phyloP scores from a whole-genome alignment of 2,797 vertebrate species.

The Chrysocyon brachyurus region DNA sequence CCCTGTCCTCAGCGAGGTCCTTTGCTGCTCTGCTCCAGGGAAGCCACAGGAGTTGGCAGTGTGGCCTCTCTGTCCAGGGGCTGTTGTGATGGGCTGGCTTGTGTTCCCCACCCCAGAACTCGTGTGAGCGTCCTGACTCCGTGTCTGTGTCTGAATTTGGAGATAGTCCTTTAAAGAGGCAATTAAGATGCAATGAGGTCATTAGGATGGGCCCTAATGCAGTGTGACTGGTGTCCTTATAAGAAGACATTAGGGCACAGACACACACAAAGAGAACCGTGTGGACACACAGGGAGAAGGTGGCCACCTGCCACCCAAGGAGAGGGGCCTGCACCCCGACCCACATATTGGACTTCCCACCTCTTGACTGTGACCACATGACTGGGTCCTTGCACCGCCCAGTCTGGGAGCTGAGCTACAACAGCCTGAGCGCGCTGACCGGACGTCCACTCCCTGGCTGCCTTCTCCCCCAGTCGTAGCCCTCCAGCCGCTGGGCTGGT shows the following conservation, averaged over 20 bases:
- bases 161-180: background rate
- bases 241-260: background rate
- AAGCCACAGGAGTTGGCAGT: background rate
- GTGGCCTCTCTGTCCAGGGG: accelerated
- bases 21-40: background rate
- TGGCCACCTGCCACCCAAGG: background rate
- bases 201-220: background rate
- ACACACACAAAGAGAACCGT: accelerated
- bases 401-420: accelerated
- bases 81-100: too few relatives aligned
- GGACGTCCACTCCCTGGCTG: accelerated
- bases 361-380: background rate
- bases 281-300: background rate
- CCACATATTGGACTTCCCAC: accelerated
- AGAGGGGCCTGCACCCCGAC: too few relatives aligned
- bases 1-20: background rate
- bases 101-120: background rate
- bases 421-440: accelerated
- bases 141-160: background rate
- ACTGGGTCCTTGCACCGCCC: background rate
- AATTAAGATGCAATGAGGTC: background rate
- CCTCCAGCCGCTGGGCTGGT: background rate
- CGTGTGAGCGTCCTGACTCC: background rate
- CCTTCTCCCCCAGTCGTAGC: background rate
- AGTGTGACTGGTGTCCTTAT: background rate